Percentiles rank a stretch among this genome's conserved stretches.
phyloP scores from a whole-genome alignment of 2,797 vertebrate genomes.

The Cossypha caffra region DNA sequence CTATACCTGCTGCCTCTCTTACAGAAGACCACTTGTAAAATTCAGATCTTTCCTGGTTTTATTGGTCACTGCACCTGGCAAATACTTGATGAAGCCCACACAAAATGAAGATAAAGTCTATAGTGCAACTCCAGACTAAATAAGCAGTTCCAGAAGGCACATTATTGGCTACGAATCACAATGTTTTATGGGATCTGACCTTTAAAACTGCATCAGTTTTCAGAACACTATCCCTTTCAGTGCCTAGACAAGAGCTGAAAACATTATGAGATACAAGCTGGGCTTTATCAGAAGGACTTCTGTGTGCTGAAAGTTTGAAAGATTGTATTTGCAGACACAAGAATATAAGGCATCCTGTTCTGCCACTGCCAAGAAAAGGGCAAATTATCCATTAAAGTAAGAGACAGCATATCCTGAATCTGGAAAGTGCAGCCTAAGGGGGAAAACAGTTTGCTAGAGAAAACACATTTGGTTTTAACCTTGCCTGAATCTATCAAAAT shows the following conservation, averaged over 20 bases:
- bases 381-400: not conserved
- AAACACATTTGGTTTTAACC: not conserved
- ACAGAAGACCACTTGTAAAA: not conserved
- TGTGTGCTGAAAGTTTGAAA: not conserved
- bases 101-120: not conserved
- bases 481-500: not conserved
- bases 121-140: not conserved
- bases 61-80: not conserved
- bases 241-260: not conserved
- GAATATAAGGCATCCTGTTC: not conserved
- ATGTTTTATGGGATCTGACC: slow-evolving; percentile 2
- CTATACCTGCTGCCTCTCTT: not conserved
- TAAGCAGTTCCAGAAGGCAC: not conserved
- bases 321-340: not conserved
- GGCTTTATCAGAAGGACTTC: not conserved
- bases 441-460: not conserved
- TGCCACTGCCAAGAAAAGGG: not conserved
- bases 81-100: not conserved
- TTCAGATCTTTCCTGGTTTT: not conserved
- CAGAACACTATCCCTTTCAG: not conserved
- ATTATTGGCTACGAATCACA: not conserved
- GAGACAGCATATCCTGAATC: not conserved
- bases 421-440: not conserved
- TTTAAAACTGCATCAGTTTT: slow-evolving; percentile 9
- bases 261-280: not conserved